These are phyloP conservation scores for Scelioninae gen. 1 DNA, from an alignment of 2,888 invertebrate species.

Conservation along the genomic window DNA sequence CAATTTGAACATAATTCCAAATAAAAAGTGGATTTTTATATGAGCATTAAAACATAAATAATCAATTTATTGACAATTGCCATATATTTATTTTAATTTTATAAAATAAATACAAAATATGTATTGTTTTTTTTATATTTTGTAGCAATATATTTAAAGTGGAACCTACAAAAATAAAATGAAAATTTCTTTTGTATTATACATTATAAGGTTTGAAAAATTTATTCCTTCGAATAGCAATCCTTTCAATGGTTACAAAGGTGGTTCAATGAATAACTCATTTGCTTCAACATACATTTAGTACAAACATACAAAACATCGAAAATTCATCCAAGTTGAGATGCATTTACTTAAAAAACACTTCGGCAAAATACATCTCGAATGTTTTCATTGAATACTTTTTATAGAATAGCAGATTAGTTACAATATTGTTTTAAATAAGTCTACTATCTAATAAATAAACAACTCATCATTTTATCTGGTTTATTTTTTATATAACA, in stretches of 20 bases:
- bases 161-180: not conserved
- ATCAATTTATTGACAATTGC: no score
- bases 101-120: not conserved
- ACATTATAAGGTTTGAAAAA: constrained; percentile 5
- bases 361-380: not conserved
- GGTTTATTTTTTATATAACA: no score
- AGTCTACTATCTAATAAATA: no score
- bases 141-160: not conserved
- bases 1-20: not conserved
- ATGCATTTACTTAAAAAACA: constrained; percentile 19
- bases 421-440: no score
- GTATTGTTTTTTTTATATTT: not conserved
- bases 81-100: no score
- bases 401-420: not conserved
- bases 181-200: not conserved
- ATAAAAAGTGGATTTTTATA: not conserved
- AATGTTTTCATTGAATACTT: not conserved
- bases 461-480: no score
- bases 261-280: constrained; percentile 24
- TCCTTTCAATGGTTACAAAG: constrained; percentile 19
- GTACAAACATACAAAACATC: constrained; percentile 19
- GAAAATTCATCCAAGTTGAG: constrained; percentile 24
- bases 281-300: constrained; percentile 11
- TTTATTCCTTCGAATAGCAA: constrained; percentile 24
- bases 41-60: not conserved